Evolutionary conservation across 2,113 vertebrate species (phyloP).

Genomic region (Hydrochoerus hydrochaeris): DNA sequence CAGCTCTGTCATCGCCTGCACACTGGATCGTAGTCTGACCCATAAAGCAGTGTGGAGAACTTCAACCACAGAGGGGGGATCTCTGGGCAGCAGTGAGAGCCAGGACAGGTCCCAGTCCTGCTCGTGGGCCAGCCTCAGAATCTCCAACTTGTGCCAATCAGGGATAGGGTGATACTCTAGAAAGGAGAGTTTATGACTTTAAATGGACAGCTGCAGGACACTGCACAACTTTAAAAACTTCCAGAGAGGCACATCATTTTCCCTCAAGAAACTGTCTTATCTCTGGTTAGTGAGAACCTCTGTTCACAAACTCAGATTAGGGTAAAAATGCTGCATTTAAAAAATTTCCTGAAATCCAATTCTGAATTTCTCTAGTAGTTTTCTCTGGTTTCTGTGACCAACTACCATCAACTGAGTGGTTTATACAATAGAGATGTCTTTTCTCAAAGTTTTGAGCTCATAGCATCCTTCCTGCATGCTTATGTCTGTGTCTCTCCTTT

Average conservation of each 20-base stretch:
- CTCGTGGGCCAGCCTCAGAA: no score
- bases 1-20: neutral
- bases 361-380: neutral
- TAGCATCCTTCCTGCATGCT: neutral
- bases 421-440: neutral
- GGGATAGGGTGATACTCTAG: neutral
- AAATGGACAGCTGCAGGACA: neutral
- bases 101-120: neutral
- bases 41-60: neutral
- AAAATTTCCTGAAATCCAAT: neutral
- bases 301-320: neutral
- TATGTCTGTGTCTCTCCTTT: neutral
- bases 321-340: neutral
- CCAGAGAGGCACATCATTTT: neutral
- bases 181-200: no score
- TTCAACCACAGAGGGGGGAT: neutral
- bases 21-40: neutral
- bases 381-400: neutral
- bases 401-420: neutral
- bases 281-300: neutral
- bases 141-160: no score
- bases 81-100: neutral
- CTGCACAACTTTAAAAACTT: neutral
- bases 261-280: neutral
- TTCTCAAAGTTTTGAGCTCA: neutral